A percentile compares a stretch with the other conserved stretches of the same genome.
Evolutionary conservation across 2,113 vertebrate genomes (phyloP).

Genomic region (Anoplopoma fimbria): DNA sequence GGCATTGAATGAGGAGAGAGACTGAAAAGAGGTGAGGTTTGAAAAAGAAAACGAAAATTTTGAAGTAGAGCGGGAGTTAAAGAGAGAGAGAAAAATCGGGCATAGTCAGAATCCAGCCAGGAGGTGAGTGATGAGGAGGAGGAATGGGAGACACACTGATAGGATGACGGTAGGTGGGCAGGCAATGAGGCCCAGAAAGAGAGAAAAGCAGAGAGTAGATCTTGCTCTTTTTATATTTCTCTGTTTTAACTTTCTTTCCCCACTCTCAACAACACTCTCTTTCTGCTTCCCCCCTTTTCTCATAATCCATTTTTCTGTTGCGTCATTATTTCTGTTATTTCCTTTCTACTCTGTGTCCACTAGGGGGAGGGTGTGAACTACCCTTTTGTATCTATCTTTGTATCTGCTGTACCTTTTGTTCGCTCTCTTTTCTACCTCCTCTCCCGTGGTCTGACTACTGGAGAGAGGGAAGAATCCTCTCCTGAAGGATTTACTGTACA

Average conservation of each 20-base stretch:
- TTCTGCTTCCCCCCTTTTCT: background rate
- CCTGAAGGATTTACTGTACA: background rate
- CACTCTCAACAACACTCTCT: background rate
- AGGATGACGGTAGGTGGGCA: constrained; percentile 49
- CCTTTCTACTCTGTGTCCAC: constrained; percentile 26
- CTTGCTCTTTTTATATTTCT: constrained; percentile 36
- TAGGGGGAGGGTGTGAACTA: constrained; percentile 17
- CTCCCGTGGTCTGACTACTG: background rate
- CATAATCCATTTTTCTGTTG: background rate
- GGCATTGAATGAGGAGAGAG: background rate
- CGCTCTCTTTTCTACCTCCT: background rate
- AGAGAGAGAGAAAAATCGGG: constrained; percentile 17
- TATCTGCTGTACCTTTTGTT: background rate
- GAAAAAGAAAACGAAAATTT: background rate
- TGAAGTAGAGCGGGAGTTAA: background rate
- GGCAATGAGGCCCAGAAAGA: constrained; percentile 60
- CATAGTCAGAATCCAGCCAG: constrained; percentile 41
- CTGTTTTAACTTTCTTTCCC: background rate
- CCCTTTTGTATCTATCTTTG: background rate
- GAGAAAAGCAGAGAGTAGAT: constrained; percentile 52
- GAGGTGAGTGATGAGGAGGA: constrained; percentile 22
- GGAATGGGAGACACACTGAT: constrained; percentile 49
- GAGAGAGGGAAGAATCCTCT: background rate
- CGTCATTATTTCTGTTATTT: background rate
- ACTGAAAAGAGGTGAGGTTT: background rate